Evolutionary conservation across 2,797 vertebrate genomes (phyloP).

Genomic region (Enteromius anoplus): DNA sequence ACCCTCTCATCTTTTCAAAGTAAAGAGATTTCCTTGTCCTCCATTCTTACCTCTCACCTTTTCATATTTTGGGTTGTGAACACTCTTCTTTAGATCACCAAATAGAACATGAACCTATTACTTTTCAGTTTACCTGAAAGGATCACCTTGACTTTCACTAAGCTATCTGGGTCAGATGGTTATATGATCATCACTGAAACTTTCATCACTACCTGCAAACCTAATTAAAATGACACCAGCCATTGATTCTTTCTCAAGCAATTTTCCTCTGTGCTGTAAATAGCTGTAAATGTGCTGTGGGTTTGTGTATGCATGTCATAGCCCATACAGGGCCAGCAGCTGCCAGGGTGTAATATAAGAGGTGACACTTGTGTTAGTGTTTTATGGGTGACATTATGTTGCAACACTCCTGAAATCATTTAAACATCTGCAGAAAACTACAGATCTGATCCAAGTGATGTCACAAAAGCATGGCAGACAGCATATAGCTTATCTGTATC

Average conservation of each 20-base stretch:
- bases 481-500: not conserved
- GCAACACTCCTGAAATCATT: constrained; percentile 33
- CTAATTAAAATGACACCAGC: not conserved
- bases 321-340: constrained; percentile 42
- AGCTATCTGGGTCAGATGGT: not conserved
- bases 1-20: not conserved
- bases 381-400: constrained; percentile 33
- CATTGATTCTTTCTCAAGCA: constrained; percentile 2
- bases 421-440: not conserved
- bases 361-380: constrained; percentile 9
- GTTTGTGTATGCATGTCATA: constrained; percentile 5
- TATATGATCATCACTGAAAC: not conserved
- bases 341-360: constrained; percentile 48
- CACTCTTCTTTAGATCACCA: not conserved
- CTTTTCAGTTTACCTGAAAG: not conserved
- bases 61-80: not conserved
- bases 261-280: constrained; percentile 9
- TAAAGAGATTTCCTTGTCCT: not conserved
- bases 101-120: not conserved
- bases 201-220: not conserved
- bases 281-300: constrained; percentile 12
- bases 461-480: not conserved
- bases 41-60: not conserved
- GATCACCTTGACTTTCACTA: not conserved
- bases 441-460: not conserved